Conservation (phyloP, 2,113 vertebrate genomes). For the Pyrgilauda ruficollis region DNA sequence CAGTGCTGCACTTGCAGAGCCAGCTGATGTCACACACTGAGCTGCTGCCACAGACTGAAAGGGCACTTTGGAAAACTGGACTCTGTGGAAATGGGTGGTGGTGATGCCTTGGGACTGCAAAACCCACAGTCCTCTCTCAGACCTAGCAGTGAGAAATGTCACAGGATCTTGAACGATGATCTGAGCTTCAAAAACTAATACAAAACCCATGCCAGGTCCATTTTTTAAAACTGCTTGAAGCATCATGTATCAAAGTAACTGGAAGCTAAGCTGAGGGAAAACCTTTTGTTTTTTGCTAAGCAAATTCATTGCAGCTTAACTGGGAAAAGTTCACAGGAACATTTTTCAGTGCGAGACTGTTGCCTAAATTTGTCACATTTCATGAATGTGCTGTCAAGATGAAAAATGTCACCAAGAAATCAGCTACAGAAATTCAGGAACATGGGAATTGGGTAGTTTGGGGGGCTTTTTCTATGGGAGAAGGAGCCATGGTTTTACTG, state of each 20-base stretch:
- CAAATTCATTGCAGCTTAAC: constrained; percentile 59
- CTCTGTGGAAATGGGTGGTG: background rate
- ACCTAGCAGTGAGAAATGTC: background rate
- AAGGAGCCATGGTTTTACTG: background rate
- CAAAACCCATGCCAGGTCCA: background rate
- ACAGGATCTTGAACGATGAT: constrained; percentile 15
- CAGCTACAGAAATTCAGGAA: constrained; percentile 35
- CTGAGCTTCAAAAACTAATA: constrained; percentile 41
- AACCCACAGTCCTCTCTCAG: background rate
- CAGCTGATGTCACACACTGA: background rate
- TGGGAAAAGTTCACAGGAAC: constrained; percentile 27
- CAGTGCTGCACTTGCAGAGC: background rate
- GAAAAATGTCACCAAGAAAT: constrained; percentile 51
- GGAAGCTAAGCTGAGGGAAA: constrained; percentile 41
- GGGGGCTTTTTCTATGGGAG: background rate
- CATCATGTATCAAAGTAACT: constrained; percentile 58
- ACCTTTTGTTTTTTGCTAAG: constrained; percentile 52
- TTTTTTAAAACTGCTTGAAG: constrained; percentile 51
- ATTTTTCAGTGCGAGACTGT: constrained; percentile 46
- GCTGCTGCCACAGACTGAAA: background rate
- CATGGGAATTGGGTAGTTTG: background rate
- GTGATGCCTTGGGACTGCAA: background rate
- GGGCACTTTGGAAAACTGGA: background rate
- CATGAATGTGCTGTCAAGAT: constrained; percentile 56
- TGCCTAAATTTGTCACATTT: constrained; percentile 47